Conservation (phyloP, 37 sponge, comb jelly and placozoan species). For the Dysidea cf. avara region DNA sequence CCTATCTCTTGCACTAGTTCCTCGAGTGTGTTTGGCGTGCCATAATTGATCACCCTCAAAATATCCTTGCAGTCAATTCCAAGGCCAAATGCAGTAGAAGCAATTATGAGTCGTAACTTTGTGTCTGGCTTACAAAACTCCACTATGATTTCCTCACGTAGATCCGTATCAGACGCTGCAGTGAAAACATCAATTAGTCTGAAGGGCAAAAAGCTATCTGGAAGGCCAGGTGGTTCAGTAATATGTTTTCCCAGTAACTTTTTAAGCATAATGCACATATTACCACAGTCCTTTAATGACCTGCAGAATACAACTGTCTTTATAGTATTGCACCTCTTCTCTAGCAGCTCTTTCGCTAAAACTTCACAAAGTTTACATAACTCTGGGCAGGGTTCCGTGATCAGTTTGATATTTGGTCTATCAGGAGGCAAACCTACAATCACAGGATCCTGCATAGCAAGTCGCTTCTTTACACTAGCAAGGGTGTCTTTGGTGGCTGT, state of each 20-base stretch:
- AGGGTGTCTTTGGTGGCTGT: too few relatives aligned
- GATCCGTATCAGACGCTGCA: background rate
- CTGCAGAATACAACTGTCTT: slow-evolving; percentile 26
- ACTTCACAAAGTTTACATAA: background rate
- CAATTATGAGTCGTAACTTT: background rate
- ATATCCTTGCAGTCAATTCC: slow-evolving; percentile 34
- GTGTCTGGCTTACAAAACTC: background rate
- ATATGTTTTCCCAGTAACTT: background rate
- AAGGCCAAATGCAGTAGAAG: too few relatives aligned
- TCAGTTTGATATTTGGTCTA: slow-evolving; percentile 4
- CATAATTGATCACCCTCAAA: slow-evolving; percentile 10
- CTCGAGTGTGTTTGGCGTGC: slow-evolving; percentile 13
- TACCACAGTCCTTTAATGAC: slow-evolving; percentile 6
- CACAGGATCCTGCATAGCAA: slow-evolving; percentile 19
- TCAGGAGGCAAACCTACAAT: slow-evolving; percentile 21
- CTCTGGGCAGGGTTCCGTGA: background rate
- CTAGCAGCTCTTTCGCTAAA: background rate
- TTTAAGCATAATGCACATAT: slow-evolving; percentile 4
- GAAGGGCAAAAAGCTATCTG: slow-evolving; percentile 3
- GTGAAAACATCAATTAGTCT: slow-evolving; percentile 30
- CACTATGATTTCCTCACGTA: slow-evolving; percentile 13
- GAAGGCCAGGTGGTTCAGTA: slow-evolving; percentile 14
- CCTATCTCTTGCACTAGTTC: too few relatives aligned
- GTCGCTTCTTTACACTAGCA: too few relatives aligned
- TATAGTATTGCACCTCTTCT: background rate